phyloP scores from a whole-genome alignment of 2,797 vertebrate species.

The Novumbra hubbsi region DNA sequence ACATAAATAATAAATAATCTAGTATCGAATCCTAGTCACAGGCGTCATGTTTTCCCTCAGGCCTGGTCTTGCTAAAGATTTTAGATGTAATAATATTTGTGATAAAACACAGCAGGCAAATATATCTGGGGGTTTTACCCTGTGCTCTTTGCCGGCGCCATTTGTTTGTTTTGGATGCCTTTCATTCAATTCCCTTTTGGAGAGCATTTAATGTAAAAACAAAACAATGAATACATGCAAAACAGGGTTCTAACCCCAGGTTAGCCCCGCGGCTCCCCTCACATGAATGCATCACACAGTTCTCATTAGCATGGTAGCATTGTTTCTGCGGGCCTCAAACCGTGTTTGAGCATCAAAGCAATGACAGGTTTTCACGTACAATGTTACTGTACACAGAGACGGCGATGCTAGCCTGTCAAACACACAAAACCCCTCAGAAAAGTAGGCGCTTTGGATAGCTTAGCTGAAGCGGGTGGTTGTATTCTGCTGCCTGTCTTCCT shows the following conservation, averaged over 20 bases:
- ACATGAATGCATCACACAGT: conserved; percentile 31
- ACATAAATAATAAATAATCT: no score
- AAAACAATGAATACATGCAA: conserved; percentile 25
- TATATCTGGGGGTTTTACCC: conserved; percentile 16
- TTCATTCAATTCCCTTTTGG: conserved; percentile 38
- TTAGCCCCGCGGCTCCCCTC: conserved; percentile 31
- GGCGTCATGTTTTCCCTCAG: conserved; percentile 25
- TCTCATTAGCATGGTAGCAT: conserved; percentile 28
- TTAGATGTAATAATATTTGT: conserved; percentile 38
- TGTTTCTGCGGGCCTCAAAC: conserved; percentile 25
- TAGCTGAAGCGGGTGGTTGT: conserved; percentile 13
- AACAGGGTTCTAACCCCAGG: conserved; percentile 37
- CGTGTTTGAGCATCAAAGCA: conserved; percentile 30
- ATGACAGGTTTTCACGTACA: conserved; percentile 36
- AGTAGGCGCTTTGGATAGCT: conserved; percentile 3
- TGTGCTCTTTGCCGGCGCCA: conserved; percentile 7
- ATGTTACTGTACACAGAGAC: conserved; percentile 23
- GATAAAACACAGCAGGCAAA: conserved; percentile 36
- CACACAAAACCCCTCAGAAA: conserved; percentile 13
- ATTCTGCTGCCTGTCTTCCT: neutral
- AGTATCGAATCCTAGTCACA: conserved; percentile 13
- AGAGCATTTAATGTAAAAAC: conserved; percentile 40
- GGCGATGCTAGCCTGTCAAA: conserved; percentile 26
- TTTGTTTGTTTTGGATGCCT: conserved; percentile 35
- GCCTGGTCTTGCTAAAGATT: conserved; percentile 25